Percentiles rank a stretch among this genome's conserved stretches.
phyloP scores from a whole-genome alignment of 64 coral and sea anemone species.

The Stichodactyla mertensii region DNA sequence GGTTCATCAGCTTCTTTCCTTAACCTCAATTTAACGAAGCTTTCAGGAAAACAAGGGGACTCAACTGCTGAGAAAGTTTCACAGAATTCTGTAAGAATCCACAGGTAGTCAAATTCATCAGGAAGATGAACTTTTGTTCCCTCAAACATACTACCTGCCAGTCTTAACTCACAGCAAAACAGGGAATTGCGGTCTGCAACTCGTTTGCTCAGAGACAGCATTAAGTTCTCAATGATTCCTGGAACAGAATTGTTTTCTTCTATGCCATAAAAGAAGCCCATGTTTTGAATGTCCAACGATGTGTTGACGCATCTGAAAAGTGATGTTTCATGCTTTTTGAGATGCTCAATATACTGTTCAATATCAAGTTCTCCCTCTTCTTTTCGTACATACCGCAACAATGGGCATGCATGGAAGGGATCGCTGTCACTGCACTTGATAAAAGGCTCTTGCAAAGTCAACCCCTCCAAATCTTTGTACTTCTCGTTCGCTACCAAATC shows the following conservation, averaged over 20 bases:
- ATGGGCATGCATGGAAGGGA: slow-evolving; percentile 23
- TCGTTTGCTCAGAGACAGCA: slow-evolving; percentile 7
- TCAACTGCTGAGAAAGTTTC: slow-evolving; percentile 16
- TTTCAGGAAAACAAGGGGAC: slow-evolving; percentile 14
- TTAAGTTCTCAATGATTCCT: slow-evolving; percentile 5
- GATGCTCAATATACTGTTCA: slow-evolving; percentile 12
- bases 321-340: slow-evolving; percentile 6
- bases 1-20: neutral
- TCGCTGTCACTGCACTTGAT: slow-evolving; percentile 17
- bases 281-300: slow-evolving; percentile 13
- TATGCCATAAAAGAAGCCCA: slow-evolving; percentile 25
- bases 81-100: slow-evolving; percentile 22
- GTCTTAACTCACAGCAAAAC: slow-evolving; percentile 16
- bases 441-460: slow-evolving; percentile 18
- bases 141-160: slow-evolving; percentile 22
- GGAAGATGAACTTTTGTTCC: slow-evolving; percentile 21
- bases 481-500: slow-evolving; percentile 38
- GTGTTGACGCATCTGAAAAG: slow-evolving; percentile 13
- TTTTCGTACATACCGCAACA: neutral
- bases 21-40: slow-evolving; percentile 27
- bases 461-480: slow-evolving; percentile 18
- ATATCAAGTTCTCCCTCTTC: slow-evolving; percentile 10
- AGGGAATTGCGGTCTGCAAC: slow-evolving; percentile 14
- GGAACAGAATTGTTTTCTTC: slow-evolving; percentile 27
- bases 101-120: slow-evolving; percentile 28